Evolutionary conservation across 2,113 vertebrate species (phyloP).

Genomic region (Pterocles burchelli): DNA sequence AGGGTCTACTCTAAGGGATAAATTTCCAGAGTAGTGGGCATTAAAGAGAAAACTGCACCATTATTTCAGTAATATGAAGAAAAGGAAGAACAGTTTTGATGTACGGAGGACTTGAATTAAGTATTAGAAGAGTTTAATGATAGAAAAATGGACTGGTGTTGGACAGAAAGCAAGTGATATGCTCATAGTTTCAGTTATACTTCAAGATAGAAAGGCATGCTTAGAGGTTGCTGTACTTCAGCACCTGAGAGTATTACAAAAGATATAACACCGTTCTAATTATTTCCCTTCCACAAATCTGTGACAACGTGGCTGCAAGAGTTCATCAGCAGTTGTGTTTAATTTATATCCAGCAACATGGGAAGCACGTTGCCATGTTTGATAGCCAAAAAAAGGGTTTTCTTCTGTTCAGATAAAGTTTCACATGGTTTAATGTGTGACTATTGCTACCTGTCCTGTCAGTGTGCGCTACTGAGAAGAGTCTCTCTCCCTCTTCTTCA

Average conservation of each 20-base stretch:
- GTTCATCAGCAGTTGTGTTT: background rate
- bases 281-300: background rate
- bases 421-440: background rate
- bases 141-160: background rate
- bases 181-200: background rate
- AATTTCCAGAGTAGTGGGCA: background rate
- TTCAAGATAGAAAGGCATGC: background rate
- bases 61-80: background rate
- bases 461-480: background rate
- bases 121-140: background rate
- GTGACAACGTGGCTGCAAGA: background rate
- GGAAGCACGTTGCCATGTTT: background rate
- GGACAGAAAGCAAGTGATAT: background rate
- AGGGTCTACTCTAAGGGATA: background rate
- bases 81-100: background rate
- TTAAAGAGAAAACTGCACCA: background rate
- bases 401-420: background rate
- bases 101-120: background rate
- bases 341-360: background rate
- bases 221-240: background rate
- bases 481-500: background rate
- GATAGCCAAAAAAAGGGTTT: background rate
- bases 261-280: background rate
- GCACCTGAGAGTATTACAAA: background rate
- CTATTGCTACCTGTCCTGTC: background rate